Percentiles rank a stretch among this genome's conserved stretches.
Evolutionary conservation across 2,888 invertebrate genomes (phyloP).

Genomic region (Heliconius ethilla): DNA sequence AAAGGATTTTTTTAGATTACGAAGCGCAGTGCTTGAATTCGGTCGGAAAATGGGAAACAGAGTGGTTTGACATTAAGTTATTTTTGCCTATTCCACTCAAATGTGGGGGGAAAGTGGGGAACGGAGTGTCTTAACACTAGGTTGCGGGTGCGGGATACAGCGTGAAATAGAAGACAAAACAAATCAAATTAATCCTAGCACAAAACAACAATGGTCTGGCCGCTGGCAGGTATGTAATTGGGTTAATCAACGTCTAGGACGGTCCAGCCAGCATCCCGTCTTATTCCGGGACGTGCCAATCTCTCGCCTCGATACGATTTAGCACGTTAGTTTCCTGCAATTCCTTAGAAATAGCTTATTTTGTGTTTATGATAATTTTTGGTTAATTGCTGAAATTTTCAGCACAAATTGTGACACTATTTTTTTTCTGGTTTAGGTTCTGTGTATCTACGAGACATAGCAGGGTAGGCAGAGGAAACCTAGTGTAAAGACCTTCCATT

Average conservation of each 20-base stretch:
- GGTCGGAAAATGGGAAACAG: neutral
- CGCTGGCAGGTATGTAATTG: slow-evolving; percentile 38
- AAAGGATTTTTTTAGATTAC: no score
- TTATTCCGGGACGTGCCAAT: slow-evolving; percentile 33
- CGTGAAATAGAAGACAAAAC: neutral
- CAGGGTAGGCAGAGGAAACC: no score
- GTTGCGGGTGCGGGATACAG: no score
- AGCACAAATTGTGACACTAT: no score
- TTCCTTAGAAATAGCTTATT: neutral
- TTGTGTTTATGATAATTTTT: neutral
- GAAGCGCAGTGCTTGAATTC: neutral
- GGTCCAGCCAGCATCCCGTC: slow-evolving; percentile 33
- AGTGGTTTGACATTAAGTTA: neutral
- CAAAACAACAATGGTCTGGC: slow-evolving; percentile 31
- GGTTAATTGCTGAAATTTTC: no score
- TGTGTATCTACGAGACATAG: no score
- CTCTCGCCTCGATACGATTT: slow-evolving; percentile 34
- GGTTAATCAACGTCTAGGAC: slow-evolving; percentile 37
- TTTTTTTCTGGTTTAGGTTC: no score
- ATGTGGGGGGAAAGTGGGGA: neutral
- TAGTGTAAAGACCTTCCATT: no score
- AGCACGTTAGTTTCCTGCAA: slow-evolving; percentile 28
- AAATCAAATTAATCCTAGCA: slow-evolving; percentile 27
- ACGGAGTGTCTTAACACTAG: no score
- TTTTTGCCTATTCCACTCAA: neutral